Evolutionary conservation across 2,888 invertebrate species (phyloP).

Genomic region (Noctua janthina): DNA sequence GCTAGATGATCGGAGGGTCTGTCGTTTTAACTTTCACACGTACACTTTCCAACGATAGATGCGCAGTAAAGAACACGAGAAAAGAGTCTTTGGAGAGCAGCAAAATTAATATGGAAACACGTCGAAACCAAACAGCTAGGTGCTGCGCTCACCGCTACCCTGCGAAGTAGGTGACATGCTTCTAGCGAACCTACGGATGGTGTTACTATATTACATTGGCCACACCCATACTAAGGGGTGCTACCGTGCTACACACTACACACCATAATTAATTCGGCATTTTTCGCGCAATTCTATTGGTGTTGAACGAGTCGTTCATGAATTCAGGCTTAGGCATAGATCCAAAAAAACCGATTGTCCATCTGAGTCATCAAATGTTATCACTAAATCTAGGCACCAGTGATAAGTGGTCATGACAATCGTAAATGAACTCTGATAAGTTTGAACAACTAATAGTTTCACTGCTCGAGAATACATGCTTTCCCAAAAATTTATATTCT

Average conservation of each 20-base stretch:
- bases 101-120: neutral
- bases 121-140: neutral
- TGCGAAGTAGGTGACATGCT: neutral
- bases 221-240: neutral
- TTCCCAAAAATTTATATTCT: constrained; percentile 20
- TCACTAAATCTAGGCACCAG: constrained; percentile 24
- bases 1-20: neutral
- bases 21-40: neutral
- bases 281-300: neutral
- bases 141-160: neutral
- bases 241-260: too few species aligned
- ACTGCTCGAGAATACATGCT: neutral
- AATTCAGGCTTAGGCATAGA: neutral
- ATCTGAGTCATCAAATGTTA: constrained; percentile 33
- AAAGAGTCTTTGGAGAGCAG: neutral
- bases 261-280: neutral
- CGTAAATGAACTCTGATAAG: constrained; percentile 6
- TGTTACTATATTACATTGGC: neutral
- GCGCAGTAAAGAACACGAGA: neutral
- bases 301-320: neutral
- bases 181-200: neutral
- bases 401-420: constrained; percentile 9
- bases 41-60: neutral
- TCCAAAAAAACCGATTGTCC: neutral
- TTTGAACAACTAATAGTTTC: constrained; percentile 4